phyloP scores from a whole-genome alignment of 1,140 invertebrate genomes.

The Pygmarrhopalites habei region DNA sequence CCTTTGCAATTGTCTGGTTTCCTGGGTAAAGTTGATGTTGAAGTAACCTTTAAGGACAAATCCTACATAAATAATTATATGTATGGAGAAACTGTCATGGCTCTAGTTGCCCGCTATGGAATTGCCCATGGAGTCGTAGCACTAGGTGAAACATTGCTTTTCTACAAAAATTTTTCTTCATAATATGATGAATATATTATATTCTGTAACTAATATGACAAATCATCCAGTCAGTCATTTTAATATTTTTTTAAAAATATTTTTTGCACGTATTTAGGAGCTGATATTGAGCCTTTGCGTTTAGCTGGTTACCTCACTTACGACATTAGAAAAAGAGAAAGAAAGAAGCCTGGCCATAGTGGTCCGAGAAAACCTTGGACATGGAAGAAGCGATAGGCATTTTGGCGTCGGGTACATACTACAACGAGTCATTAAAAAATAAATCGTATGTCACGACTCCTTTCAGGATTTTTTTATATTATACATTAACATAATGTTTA shows the following conservation, averaged over 20 bases:
- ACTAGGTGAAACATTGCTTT: conserved; percentile 56
- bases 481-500: no score
- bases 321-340: conserved; percentile 71
- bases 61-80: no score
- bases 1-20: conserved; percentile 73
- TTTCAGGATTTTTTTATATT: no score
- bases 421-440: no score
- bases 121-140: conserved; percentile 66
- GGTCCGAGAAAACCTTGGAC: conserved; percentile 85
- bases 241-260: no score
- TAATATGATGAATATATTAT: background rate
- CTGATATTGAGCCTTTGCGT: conserved; percentile 69
- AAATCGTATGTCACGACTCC: no score
- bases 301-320: conserved; percentile 80
- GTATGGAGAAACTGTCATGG: conserved; percentile 60
- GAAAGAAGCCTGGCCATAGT: conserved; percentile 89
- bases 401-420: no score
- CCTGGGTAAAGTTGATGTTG: conserved; percentile 72
- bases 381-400: conserved; percentile 78
- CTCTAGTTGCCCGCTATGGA: conserved; percentile 77
- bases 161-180: background rate
- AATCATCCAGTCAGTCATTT: no score
- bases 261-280: conserved; percentile 24
- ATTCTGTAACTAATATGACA: background rate
- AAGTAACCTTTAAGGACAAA: conserved; percentile 60